These are phyloP conservation scores for Thera obeliscata DNA, from an alignment of 2,888 invertebrate species.

Conservation along the genomic window DNA sequence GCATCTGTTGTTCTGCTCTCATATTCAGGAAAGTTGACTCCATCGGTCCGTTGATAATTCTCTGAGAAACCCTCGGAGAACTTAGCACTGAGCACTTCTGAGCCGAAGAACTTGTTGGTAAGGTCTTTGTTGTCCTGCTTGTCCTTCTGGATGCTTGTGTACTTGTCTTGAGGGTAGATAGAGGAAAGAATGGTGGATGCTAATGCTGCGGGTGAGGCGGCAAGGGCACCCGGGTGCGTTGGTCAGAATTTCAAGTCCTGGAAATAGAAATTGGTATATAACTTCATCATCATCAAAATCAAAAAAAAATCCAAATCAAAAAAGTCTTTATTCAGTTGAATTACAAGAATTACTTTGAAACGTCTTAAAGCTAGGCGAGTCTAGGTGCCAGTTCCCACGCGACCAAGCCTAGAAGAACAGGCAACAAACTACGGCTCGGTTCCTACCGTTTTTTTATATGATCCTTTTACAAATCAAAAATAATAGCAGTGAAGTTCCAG, in stretches of 20 bases:
- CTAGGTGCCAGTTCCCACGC: too few relatives aligned
- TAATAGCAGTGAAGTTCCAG: too few relatives aligned
- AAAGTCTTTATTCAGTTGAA: too few relatives aligned
- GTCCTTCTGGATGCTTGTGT: slow-evolving; percentile 67
- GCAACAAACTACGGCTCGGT: too few relatives aligned
- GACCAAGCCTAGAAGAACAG: too few relatives aligned
- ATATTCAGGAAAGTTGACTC: slow-evolving; percentile 67
- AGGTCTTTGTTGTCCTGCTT: slow-evolving; percentile 27
- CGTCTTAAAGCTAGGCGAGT: too few relatives aligned
- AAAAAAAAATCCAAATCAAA: background rate
- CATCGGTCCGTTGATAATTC: slow-evolving; percentile 72
- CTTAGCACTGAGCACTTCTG: slow-evolving; percentile 66
- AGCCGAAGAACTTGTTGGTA: slow-evolving; percentile 71
- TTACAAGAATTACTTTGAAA: too few relatives aligned
- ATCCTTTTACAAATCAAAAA: too few relatives aligned
- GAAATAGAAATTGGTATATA: background rate
- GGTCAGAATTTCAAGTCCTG: slow-evolving; percentile 87
- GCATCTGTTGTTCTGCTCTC: slow-evolving; percentile 63
- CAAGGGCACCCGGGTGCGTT: slow-evolving; percentile 69
- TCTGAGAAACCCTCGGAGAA: slow-evolving; percentile 71
- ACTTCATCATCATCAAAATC: background rate
- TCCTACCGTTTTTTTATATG: too few relatives aligned
- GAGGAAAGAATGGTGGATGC: slow-evolving; percentile 75
- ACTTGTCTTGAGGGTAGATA: slow-evolving; percentile 72
- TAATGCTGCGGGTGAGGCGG: slow-evolving; percentile 70